Conservation (phyloP, 2,888 invertebrate species). For the Drosophila formosana region DNA sequence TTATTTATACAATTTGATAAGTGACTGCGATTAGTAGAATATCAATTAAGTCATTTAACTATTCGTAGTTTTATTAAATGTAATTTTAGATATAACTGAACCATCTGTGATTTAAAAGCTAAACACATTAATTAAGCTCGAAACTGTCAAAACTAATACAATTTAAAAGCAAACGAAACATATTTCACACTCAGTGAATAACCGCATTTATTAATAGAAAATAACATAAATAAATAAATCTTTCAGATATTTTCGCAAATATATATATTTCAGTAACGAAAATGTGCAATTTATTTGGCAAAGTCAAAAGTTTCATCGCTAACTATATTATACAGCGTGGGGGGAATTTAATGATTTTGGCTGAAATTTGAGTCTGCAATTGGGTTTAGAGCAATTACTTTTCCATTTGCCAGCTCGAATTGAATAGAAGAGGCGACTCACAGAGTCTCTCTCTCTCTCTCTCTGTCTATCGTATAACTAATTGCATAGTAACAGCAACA, state of each 20-base stretch:
- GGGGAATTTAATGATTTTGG: too few relatives aligned
- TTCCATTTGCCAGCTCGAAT: neutral
- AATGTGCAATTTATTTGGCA: neutral
- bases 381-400: neutral
- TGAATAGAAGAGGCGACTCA: slow-evolving; percentile 6
- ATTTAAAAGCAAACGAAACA: neutral
- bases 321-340: too few relatives aligned
- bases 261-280: too few relatives aligned
- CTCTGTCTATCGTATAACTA: slow-evolving; percentile 15
- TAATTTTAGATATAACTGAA: too few relatives aligned
- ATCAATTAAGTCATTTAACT: neutral
- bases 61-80: too few relatives aligned
- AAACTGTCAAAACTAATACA: neutral
- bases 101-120: too few relatives aligned
- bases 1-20: neutral
- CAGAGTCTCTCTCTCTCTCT: neutral
- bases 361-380: neutral
- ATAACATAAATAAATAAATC: neutral
- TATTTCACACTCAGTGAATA: neutral
- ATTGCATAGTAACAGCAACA: slow-evolving; percentile 34
- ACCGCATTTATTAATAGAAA: neutral
- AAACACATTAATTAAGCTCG: too few relatives aligned
- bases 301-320: too few relatives aligned
- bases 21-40: neutral
- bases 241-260: neutral